Evolutionary conservation across 1,140 invertebrate species (phyloP).

Genomic region (Ladona fulva): DNA sequence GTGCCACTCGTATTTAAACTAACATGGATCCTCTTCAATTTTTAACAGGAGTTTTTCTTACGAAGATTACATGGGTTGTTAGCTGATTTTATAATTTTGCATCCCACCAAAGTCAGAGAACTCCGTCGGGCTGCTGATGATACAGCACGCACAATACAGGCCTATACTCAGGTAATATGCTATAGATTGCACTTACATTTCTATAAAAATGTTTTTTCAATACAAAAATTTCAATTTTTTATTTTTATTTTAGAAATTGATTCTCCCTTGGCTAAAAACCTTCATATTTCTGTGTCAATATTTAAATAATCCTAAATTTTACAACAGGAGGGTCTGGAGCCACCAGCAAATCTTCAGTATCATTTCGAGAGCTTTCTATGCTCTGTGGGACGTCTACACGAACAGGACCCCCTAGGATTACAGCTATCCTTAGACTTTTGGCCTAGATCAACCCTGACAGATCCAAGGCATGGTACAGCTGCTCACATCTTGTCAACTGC

Average conservation of each 20-base stretch:
- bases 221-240: background rate
- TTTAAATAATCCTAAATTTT: constrained; percentile 20
- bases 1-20: too few relatives aligned
- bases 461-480: background rate
- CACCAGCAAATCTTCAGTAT: constrained; percentile 60
- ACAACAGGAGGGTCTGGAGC: constrained; percentile 62
- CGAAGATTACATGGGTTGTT: constrained; percentile 74
- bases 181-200: background rate
- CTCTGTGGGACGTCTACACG: constrained; percentile 68
- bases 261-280: too few relatives aligned
- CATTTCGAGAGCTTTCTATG: constrained; percentile 78
- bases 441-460: background rate
- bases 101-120: constrained; percentile 86
- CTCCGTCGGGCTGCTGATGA: constrained; percentile 79
- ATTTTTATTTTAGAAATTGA: too few relatives aligned
- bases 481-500: background rate
- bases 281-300: constrained; percentile 1
- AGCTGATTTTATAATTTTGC: constrained; percentile 85
- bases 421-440: background rate
- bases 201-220: too few relatives aligned
- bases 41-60: constrained; percentile 60
- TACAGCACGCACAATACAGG: constrained; percentile 68
- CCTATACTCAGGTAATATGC: constrained; percentile 53
- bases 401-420: constrained; percentile 59
- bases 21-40: background rate